Evolutionary conservation across 2,113 vertebrate species (phyloP).

Genomic region (Ciconia stormi): DNA sequence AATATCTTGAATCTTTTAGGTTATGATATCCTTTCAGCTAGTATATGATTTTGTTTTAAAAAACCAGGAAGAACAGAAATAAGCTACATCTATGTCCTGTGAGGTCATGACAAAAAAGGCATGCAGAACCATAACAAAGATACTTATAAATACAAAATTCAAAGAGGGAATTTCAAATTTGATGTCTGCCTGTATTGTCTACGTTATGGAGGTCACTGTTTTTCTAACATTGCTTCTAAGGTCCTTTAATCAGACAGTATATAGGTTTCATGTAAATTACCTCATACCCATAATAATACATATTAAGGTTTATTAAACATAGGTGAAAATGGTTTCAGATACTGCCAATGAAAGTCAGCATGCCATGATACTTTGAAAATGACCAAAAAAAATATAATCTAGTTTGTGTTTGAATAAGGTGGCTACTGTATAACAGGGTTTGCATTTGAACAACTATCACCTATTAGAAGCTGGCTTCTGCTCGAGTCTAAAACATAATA

Average conservation of each 20-base stretch:
- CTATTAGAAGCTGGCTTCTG: not conserved
- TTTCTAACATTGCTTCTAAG: not conserved
- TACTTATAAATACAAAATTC: not conserved
- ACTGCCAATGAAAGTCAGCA: not conserved
- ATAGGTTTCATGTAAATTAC: not conserved
- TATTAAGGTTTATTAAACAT: not conserved
- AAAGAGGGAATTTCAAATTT: not conserved
- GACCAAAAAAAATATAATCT: not conserved
- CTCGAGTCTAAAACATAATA: not conserved
- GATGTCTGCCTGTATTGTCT: not conserved
- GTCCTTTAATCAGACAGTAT: not conserved
- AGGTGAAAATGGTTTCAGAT: not conserved
- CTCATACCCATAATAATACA: not conserved
- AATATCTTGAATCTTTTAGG: not conserved
- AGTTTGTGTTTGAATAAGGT: not conserved
- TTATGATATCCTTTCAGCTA: not conserved
- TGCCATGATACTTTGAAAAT: not conserved
- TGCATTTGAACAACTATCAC: not conserved
- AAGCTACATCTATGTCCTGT: not conserved
- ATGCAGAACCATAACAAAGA: not conserved
- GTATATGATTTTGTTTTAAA: not conserved
- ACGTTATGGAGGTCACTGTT: not conserved
- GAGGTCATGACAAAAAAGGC: not conserved
- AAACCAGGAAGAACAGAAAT: not conserved
- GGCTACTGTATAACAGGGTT: not conserved